Percentiles rank a stretch among this genome's conserved stretches.
Evolutionary conservation across 2,888 invertebrate genomes (phyloP).

Genomic region (Lepidochrysops patricia): DNA sequence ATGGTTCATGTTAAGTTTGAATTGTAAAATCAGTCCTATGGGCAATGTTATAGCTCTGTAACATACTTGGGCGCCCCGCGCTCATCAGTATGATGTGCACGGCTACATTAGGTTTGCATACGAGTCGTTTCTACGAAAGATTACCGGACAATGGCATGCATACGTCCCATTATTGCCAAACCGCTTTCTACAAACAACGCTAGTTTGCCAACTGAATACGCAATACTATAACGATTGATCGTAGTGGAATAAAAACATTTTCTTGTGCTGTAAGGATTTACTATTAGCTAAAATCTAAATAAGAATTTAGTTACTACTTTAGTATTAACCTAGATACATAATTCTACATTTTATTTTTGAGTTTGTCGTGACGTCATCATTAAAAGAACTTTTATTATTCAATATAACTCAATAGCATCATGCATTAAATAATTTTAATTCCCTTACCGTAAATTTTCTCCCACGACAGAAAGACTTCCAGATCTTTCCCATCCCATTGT

Average conservation of each 20-base stretch:
- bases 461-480: constrained; percentile 63
- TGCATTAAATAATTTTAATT: not conserved
- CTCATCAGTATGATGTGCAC: constrained; percentile 47
- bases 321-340: too few relatives aligned
- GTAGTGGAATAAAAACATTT: not conserved
- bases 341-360: too few relatives aligned
- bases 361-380: too few relatives aligned
- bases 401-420: too few relatives aligned
- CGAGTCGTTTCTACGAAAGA: constrained; percentile 66
- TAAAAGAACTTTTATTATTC: too few relatives aligned
- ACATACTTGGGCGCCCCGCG: constrained; percentile 17
- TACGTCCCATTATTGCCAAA: constrained; percentile 63
- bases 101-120: constrained; percentile 52
- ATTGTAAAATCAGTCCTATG: not conserved
- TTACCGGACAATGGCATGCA: constrained; percentile 64
- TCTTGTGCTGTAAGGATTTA: not conserved
- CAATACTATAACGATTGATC: constrained; percentile 31
- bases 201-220: constrained; percentile 50
- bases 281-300: not conserved
- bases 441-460: constrained; percentile 65
- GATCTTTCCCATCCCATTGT: constrained; percentile 70
- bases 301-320: too few relatives aligned
- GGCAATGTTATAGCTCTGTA: not conserved
- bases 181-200: constrained; percentile 67
- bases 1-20: not conserved